Base-by-base conservation (phyloP, 1,140 invertebrate genomes). In the Adelges cooleyi region DNA sequence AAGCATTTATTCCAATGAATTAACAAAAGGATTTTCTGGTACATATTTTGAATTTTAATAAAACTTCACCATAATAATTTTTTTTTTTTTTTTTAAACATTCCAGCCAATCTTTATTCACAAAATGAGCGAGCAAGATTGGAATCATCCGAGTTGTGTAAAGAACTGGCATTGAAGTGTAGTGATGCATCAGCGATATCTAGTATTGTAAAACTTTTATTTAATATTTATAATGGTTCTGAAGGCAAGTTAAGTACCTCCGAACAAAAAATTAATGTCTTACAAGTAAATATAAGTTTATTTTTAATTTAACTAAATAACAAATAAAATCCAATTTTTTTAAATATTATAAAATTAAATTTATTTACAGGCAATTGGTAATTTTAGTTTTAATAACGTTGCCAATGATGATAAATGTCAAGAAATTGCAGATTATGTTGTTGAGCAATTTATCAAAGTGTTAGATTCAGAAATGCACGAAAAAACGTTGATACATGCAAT, bases 381-480 rank as follows among this genome's bases (percentile, higher is more conserved):
- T 72, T 78, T 94, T 29, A 89, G 86, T 71, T 80, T 81, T 62
- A 86, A 92, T 72, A 77, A 78, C 10, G 83, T 90, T 13, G 74
- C 77, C 17, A 81, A 80, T 2, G 78, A 77, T 6, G 78, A 81
- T 20, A 23, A 33, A 52, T 72, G 82, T 0, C 75, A 81, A 67
- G 74, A 77, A 67, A 75, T 94, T 59, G 81, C 84, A 51, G 75
- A 80, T 52, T 78, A 76, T 27, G 84, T 84, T 3, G 77, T 81
- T 2, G 79, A 84, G 38, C 79, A 86, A 66, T 87, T 92, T 71
- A 78, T 87, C 15, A 86, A 88, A 72, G 81, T 92, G 20, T 77
- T 96, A 20, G 88, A 93, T 72, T 81, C 81, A 33, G 94, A 98
- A 80, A 91, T 56, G 2, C 92, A 96, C 75, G 94, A 97, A 76